Evolutionary conservation across 2,113 vertebrate species (phyloP).

Genomic region (Empidonax alnorum): DNA sequence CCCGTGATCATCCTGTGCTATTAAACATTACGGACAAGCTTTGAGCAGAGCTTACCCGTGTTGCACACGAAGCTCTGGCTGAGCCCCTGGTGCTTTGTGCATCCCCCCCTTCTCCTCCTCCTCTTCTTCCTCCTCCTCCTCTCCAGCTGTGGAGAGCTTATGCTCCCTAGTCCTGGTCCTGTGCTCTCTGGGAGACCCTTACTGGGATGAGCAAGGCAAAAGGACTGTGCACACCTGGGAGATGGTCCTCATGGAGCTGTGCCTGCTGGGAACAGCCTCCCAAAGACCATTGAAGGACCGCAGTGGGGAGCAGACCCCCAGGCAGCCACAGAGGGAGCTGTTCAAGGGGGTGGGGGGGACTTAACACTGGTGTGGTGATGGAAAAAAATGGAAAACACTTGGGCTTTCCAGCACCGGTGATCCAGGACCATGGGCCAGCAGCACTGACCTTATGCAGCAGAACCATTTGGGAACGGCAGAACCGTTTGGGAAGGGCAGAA

Average conservation of each 20-base stretch:
- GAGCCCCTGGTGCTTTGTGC: neutral
- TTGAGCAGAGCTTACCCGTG: neutral
- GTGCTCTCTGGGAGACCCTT: neutral
- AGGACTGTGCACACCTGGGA: fast-evolving
- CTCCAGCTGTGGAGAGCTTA: neutral
- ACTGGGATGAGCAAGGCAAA: fast-evolving
- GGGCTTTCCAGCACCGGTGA: neutral
- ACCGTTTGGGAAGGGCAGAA: neutral
- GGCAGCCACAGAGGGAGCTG: fast-evolving
- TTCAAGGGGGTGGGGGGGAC: neutral
- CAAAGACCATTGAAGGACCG: neutral
- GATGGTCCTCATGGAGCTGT: fast-evolving
- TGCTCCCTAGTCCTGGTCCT: neutral
- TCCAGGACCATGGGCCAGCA: fast-evolving
- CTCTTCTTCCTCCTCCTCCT: neutral
- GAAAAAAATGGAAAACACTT: too few species aligned
- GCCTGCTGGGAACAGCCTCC: neutral
- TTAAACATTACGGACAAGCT: constrained; percentile 27
- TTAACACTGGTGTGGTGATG: fast-evolving
- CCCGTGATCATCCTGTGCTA: neutral
- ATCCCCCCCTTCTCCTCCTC: neutral
- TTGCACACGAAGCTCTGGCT: neutral
- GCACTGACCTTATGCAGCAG: fast-evolving
- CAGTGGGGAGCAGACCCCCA: fast-evolving
- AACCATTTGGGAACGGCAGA: neutral